Percentiles rank a stretch among this genome's conserved stretches.
Evolutionary conservation across 2,113 vertebrate species (phyloP).

Genomic region (Strix aluco): DNA sequence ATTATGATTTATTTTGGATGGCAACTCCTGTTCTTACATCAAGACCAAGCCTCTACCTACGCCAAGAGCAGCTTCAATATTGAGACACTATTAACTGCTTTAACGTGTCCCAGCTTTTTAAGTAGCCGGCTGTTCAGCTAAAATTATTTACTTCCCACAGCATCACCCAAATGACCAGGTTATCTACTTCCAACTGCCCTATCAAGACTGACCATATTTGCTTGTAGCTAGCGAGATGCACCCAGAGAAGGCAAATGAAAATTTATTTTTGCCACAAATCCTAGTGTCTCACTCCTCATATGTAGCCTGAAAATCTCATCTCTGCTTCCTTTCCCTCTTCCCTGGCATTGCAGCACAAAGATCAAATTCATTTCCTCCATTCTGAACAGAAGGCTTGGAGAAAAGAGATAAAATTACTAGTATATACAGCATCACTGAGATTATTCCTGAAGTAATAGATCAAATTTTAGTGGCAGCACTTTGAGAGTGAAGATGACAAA

Average conservation of each 20-base stretch:
- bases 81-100: not conserved
- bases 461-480: conserved; percentile 40
- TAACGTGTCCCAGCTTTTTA: not conserved
- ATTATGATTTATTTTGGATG: not conserved
- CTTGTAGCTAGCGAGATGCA: not conserved
- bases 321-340: not conserved
- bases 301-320: not conserved
- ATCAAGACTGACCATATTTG: not conserved
- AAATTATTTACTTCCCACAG: not conserved
- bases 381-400: conserved; percentile 30
- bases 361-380: conserved; percentile 39
- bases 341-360: not conserved
- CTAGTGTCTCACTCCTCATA: not conserved
- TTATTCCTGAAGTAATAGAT: conserved; percentile 47
- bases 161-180: not conserved
- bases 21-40: not conserved
- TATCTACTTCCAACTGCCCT: not conserved
- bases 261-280: not conserved
- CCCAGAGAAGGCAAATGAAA: not conserved
- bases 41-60: not conserved
- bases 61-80: not conserved
- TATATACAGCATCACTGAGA: not conserved
- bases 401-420: conserved; percentile 49
- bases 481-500: conserved; percentile 36
- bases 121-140: not conserved